Conservation (phyloP, 2,888 invertebrate genomes). For the Pollenia labialis region DNA sequence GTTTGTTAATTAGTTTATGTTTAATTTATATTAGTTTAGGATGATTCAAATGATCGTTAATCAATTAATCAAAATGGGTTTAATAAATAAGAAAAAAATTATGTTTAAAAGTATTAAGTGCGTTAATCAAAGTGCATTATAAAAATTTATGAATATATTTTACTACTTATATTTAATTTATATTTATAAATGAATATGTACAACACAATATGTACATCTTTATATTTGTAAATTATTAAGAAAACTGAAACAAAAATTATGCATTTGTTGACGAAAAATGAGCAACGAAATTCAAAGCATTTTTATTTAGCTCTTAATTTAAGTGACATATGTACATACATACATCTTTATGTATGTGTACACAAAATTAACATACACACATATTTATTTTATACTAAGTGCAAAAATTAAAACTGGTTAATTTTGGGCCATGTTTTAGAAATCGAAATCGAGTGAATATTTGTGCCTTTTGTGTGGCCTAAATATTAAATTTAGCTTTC, state of each 20-base stretch:
- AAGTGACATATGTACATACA: not conserved
- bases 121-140: conserved; percentile 40
- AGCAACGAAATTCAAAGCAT: conserved; percentile 57
- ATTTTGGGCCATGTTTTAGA: no score
- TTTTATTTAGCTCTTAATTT: conserved; percentile 36
- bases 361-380: not conserved
- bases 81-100: conserved; percentile 21
- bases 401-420: no score
- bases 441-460: no score
- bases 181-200: not conserved
- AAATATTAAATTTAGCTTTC: no score
- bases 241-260: not conserved
- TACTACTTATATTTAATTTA: conserved; percentile 13
- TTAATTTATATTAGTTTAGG: conserved; percentile 31
- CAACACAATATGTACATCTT: not conserved
- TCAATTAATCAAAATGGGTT: not conserved
- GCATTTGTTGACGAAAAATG: conserved; percentile 8
- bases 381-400: no score
- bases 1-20: conserved; percentile 55
- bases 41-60: not conserved
- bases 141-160: conserved; percentile 2
- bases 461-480: no score
- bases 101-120: conserved; percentile 43
- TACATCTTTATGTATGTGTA: not conserved
- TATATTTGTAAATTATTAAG: not conserved